These are phyloP conservation scores for Hofmannophila pseudospretella DNA, from an alignment of 2,888 invertebrate species.

Conservation along the genomic window DNA sequence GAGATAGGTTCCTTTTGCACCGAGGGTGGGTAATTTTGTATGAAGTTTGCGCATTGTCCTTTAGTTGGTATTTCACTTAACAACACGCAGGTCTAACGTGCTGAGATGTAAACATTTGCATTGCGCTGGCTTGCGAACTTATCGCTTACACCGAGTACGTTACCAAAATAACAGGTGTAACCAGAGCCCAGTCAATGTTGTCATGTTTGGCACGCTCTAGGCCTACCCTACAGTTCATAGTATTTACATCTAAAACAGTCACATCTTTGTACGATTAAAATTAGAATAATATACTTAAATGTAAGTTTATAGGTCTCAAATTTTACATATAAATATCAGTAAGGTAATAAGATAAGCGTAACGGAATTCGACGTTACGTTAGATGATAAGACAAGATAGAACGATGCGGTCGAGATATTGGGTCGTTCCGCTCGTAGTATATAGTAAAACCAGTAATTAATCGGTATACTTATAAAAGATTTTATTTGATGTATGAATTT, in stretches of 20 bases:
- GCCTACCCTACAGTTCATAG: background rate
- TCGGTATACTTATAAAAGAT: constrained; percentile 33
- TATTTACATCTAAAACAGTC: constrained; percentile 17
- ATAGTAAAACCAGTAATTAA: constrained; percentile 21
- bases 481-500: constrained; percentile 42
- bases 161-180: no score
- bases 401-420: constrained; percentile 17
- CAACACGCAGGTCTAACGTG: no score
- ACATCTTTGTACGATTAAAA: constrained; percentile 23
- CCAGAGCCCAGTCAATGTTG: no score
- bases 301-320: constrained; percentile 25
- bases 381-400: constrained; percentile 22
- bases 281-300: constrained; percentile 25
- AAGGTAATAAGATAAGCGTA: constrained; percentile 24
- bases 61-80: no score
- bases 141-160: no score
- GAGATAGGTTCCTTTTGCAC: no score
- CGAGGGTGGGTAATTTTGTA: no score
- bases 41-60: no score
- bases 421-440: constrained; percentile 27
- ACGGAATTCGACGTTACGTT: constrained; percentile 18
- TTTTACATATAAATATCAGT: constrained; percentile 17
- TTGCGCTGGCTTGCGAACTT: no score
- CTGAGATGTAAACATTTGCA: no score
- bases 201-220: background rate